Base-by-base conservation (phyloP, 2,797 vertebrate species). In the Pseudochirops cupreus region DNA sequence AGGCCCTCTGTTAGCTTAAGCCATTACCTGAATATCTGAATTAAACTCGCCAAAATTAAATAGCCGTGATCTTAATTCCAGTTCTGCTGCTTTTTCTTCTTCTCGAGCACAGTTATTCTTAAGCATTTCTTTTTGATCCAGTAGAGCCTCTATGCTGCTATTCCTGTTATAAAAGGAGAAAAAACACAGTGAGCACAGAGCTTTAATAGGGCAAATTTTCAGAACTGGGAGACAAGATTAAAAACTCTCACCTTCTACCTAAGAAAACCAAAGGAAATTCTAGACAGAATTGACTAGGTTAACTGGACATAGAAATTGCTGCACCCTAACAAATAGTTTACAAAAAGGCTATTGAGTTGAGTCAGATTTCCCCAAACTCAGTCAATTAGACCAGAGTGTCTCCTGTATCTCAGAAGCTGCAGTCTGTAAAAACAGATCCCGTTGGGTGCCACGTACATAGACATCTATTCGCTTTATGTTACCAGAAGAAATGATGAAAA, bases 21-120 rank as follows among this genome's bases (percentile, higher is more conserved):
- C 10, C 39, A 92, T 97, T 97, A 99, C 99, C 98, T 98, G 98
- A 57, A 97, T 57, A 53, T 97, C 98, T 92, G 97, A 96, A 90
- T 98, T 98, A 95, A 98, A 98, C 82, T 98, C 97, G 94, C 98
- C 98, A 90, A 97, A 97, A 92, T 95, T 98, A 97, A 99, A 99
- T 21, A 99, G 97, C 95, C 98, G 97, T 54, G 97, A 96, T 94
- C 97, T 98, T 92, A 98, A 92, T 95, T 98, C 96, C 94, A 98
- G 24, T 67, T 98, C 98, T 7, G 95, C 95, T 0, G 95, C 96
- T 95, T 98, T 98, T 91, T 98, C 98, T 87, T 98, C 97, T 97
- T 99, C 98, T 97, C 97, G 97, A 56, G 93, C 31, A 90, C 98
- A 98, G 82, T 93, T 96, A 24, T 94, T 96, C 74, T 94, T 96